Base-by-base conservation (phyloP, 2,113 vertebrate genomes). In the Odontesthes bonariensis region DNA sequence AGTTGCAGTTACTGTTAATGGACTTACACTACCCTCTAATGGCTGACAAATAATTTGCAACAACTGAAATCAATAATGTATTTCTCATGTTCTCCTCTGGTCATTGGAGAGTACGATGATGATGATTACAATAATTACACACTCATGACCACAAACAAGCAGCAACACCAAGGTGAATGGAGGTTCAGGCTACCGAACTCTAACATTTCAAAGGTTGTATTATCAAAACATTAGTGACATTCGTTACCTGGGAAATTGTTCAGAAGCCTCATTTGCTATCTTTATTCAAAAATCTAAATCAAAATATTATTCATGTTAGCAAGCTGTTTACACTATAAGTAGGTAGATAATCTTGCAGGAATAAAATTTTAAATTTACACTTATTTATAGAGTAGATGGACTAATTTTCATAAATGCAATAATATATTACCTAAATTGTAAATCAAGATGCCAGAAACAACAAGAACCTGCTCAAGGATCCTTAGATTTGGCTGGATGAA, bases 1-100 rank as follows among this genome's bases (percentile, higher is more conserved):
- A 27, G 27, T 27, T 27, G 27, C 1, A 27, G 1, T 27, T 27
- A 27, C 27, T 27, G 27, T 27, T 17, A 19, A 19, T 49, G 17
- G 59, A 49, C 23, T 22, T 27, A 65, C 22, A 83, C 55, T 38
- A 74, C 12, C 86, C 86, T 83, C 82, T 86, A 55, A 33, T 14
- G 89, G 76, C 54, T 17, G 31, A 78, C 56, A 42, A 4, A 8
- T 38, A 33, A 81, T 79, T 57, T 56, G 57, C 82, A 67, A 19
- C 49, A 19, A 47, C 16, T 23, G n/a, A 27, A 64, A 55, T 47
- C 31, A 51, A 5, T 1, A 33, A 31, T 16, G 23, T 22, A 22
- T 52, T 38, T 59, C 42, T 42, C 10, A 40, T 42, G 46, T 62
- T 33, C 46, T 66, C 27, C 22, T 51, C 40, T n/a, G 40, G 69